Evolutionary conservation across 2,888 invertebrate genomes (phyloP), one percentile per base, ranked within the genome.

Genomic region (Emesis furor): DNA sequence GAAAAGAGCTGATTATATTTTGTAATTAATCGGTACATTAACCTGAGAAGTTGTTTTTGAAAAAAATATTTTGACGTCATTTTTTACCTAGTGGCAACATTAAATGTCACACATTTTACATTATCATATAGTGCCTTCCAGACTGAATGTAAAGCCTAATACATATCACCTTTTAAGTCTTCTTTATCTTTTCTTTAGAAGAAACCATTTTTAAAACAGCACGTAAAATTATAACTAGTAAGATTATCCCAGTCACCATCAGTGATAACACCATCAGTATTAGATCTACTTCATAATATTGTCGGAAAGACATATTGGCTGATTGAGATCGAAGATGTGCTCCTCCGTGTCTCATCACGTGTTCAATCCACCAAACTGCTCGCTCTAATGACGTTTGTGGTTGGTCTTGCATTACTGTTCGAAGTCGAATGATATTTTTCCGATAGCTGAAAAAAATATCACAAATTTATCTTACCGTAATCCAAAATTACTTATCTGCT

Each of bases 321-420:
- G 90, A 88, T 0, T 90, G 90, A 2, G 91, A 73, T 10, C 89
- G 88, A 2, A 91, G 78, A 37, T 92, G 92, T 7, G 86, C 89
- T 0, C 91, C 91, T 12, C 89, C 88, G 68, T 91, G 88, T n/a
- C 90, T 86, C 24, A 92, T 76, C 1, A 92, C 87, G 79, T 92
- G 88, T 82, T 92, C 92, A 12, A 88, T 90, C 92, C 92, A 93
- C 92, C 92, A 92, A 32, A 92, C 85, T 1, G 91, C 91, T 5
- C 89, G 90, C 24, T 93, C 92, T 51, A 93, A 39, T 0, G 93
- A 89, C 5, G 83, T 77, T 71, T 86, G 84, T 0, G 91, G 90
- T 67, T 89, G 85, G 30, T 92, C 91, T 0, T 79, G 73, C 86
- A 91, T 88, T 0, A 91, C 4, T 0, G 55, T 55, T 0, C 87